These are phyloP conservation scores for Epirrhoe alternata DNA, from an alignment of 2,888 invertebrate species.

Conservation along the genomic window DNA sequence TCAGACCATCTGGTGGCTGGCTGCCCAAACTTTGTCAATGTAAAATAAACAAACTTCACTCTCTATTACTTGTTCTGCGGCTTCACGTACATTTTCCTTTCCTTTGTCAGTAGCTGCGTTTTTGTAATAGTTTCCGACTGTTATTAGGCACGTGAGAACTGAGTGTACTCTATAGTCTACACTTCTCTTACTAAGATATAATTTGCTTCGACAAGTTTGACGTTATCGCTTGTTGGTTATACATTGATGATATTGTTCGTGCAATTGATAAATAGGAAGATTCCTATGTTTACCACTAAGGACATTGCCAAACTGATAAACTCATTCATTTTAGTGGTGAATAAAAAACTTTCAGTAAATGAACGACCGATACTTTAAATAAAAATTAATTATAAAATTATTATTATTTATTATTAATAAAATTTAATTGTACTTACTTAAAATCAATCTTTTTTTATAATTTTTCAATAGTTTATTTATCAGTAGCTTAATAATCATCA, in stretches of 20 bases:
- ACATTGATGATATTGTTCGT: constrained; percentile 48
- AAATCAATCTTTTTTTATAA: no score
- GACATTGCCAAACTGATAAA: no score
- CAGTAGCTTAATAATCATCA: no score
- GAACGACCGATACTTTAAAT: no score
- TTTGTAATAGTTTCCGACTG: constrained; percentile 81
- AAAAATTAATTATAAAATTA: no score
- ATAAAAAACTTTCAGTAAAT: no score
- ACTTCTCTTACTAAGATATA: constrained; percentile 59
- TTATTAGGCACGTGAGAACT: constrained; percentile 83
- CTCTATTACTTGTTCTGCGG: constrained; percentile 60
- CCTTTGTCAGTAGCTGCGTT: constrained; percentile 77
- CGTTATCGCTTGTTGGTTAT: constrained; percentile 57
- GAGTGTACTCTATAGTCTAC: constrained; percentile 51
- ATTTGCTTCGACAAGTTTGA: constrained; percentile 60
- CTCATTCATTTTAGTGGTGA: no score
- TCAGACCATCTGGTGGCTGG: no score
- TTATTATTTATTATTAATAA: no score
- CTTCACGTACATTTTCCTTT: constrained; percentile 70
- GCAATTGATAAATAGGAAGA: background rate
- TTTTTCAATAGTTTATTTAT: no score
- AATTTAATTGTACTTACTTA: no score
- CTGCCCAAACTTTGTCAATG: no score
- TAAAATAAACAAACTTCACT: constrained; percentile 1
- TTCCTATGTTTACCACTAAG: background rate